Evolutionary conservation across 2,888 invertebrate genomes (phyloP).

Genomic region (Crematogaster levior): DNA sequence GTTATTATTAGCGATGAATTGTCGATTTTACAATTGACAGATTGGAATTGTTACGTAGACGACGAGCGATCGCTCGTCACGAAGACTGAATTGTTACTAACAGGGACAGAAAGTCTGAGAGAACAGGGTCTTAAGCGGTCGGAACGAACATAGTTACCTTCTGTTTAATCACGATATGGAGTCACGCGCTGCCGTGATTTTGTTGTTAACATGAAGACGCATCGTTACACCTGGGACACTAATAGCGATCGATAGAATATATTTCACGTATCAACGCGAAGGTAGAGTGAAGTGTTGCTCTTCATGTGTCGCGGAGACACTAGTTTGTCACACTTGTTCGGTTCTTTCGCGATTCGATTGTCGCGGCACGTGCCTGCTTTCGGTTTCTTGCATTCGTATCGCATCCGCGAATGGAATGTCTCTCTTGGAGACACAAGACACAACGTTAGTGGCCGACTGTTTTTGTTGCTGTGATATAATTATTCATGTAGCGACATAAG

Average conservation of each 20-base stretch:
- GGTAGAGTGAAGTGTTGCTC: constrained; percentile 37
- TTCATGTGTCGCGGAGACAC: constrained; percentile 36
- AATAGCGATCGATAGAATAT: constrained; percentile 39
- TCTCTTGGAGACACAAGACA: constrained; percentile 54
- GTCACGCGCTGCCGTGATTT: constrained; percentile 28
- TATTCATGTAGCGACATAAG: constrained; percentile 62
- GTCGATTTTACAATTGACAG: constrained; percentile 30
- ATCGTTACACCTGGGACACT: constrained; percentile 1
- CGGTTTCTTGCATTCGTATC: constrained; percentile 32
- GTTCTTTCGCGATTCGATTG: constrained; percentile 41
- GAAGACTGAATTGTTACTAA: constrained; percentile 59
- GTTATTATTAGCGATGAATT: constrained; percentile 41
- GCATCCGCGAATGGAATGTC: constrained; percentile 44
- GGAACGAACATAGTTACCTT: constrained; percentile 61
- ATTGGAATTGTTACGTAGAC: constrained; percentile 45
- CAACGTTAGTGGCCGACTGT: constrained; percentile 74
- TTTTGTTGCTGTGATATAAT: constrained; percentile 75
- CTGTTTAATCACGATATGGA: constrained; percentile 30
- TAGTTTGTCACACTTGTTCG: constrained; percentile 29
- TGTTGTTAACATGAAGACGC: constrained; percentile 7
- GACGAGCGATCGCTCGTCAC: constrained; percentile 13
- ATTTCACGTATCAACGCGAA: constrained; percentile 13
- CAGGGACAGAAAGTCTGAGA: constrained; percentile 56
- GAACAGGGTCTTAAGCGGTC: constrained; percentile 71
- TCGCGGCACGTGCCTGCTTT: constrained; percentile 52